Percentiles rank a stretch among this genome's conserved stretches.
These are phyloP conservation scores for Sigmodon hispidus DNA, from an alignment of 2,113 vertebrate genomes.

Conservation along the genomic window DNA sequence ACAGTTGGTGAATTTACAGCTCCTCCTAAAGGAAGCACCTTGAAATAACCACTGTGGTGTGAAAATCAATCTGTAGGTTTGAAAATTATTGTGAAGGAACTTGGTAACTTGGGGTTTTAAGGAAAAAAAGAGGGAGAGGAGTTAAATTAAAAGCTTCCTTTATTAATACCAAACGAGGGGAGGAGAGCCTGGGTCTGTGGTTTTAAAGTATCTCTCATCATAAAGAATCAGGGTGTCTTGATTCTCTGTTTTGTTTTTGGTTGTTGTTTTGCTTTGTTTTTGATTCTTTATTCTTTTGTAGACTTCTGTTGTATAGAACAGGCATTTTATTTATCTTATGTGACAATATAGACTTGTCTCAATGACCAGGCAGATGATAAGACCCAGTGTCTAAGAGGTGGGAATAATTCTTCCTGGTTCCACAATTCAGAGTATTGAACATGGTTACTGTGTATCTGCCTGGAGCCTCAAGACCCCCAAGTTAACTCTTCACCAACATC, in stretches of 20 bases:
- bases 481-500: neutral
- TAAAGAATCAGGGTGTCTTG: neutral
- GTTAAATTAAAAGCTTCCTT: neutral
- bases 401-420: neutral
- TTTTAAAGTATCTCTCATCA: conserved; percentile 29
- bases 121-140: neutral
- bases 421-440: neutral
- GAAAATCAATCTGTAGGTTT: neutral
- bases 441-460: neutral
- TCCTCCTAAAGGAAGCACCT: neutral
- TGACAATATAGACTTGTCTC: too few species aligned
- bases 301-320: neutral
- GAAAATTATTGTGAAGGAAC: neutral
- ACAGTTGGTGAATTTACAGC: neutral
- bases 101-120: neutral
- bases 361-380: neutral
- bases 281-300: neutral
- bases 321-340: neutral
- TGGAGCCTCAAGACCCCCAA: neutral
- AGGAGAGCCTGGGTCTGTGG: neutral
- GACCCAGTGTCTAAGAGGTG: neutral
- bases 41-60: neutral
- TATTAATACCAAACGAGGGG: neutral
- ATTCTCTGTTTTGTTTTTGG: neutral
- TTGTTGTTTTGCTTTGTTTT: neutral